These are phyloP conservation scores for Sycobia sp. DNA, from an alignment of 1,140 invertebrate species.

Conservation along the genomic window DNA sequence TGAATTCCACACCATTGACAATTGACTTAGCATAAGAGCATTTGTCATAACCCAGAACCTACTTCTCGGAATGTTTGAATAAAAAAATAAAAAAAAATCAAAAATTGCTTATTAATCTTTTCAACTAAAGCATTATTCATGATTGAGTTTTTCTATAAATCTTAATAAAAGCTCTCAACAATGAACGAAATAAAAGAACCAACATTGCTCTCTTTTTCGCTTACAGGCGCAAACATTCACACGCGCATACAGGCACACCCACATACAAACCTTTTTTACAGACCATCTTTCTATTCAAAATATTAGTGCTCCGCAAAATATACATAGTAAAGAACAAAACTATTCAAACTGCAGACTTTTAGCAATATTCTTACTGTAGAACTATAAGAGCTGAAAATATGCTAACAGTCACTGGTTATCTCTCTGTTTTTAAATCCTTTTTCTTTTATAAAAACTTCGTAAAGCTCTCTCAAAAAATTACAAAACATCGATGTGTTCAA, in stretches of 20 bases:
- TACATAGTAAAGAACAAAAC: slow-evolving; percentile 49
- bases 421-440: slow-evolving; percentile 15
- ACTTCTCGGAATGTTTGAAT: slow-evolving; percentile 53
- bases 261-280: no score
- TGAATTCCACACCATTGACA: slow-evolving; percentile 52
- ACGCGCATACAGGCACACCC: no score
- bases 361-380: slow-evolving; percentile 8
- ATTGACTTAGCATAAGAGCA: slow-evolving; percentile 46
- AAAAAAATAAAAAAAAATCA: no score
- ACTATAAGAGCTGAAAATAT: slow-evolving; percentile 3
- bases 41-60: slow-evolving; percentile 46
- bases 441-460: slow-evolving; percentile 30
- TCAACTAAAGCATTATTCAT: slow-evolving; percentile 13
- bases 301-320: slow-evolving; percentile 46
- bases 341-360: slow-evolving; percentile 43
- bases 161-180: slow-evolving; percentile 39
- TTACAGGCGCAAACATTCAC: no score
- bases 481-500: slow-evolving; percentile 32
- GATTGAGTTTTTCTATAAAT: slow-evolving; percentile 13
- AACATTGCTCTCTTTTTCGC: slow-evolving; percentile 33
- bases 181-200: slow-evolving; percentile 8
- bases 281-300: no score
- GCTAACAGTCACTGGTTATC: slow-evolving; percentile 16
- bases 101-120: slow-evolving; percentile 40
- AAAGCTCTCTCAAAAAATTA: slow-evolving; percentile 32